Evolutionary conservation across 1,140 invertebrate species (phyloP).

Genomic region (Goniozus legneri): DNA sequence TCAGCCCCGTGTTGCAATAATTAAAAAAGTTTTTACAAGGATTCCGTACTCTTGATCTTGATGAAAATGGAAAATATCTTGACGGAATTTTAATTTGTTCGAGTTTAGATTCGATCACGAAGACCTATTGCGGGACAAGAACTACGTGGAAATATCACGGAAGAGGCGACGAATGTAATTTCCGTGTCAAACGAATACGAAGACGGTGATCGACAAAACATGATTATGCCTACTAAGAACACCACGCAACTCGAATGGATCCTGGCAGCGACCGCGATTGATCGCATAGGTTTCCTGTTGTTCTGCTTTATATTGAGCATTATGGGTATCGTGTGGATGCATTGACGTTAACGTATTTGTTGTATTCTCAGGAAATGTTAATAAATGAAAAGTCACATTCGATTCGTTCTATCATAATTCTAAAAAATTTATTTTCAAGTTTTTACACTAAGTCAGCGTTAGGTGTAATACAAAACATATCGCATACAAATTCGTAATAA

Average conservation of each 20-base stretch:
- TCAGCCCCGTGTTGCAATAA: too few relatives aligned
- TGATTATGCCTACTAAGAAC: constrained; percentile 41
- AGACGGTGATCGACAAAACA: constrained; percentile 46
- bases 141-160: constrained; percentile 42
- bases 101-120: constrained; percentile 35
- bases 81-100: background rate
- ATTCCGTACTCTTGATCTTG: too few relatives aligned
- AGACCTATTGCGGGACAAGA: constrained; percentile 45
- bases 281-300: constrained; percentile 59
- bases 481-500: too few relatives aligned
- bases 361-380: too few relatives aligned
- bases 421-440: too few relatives aligned
- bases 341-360: too few relatives aligned
- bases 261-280: constrained; percentile 59
- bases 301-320: constrained; percentile 57
- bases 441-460: too few relatives aligned
- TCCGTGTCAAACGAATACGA: constrained; percentile 31
- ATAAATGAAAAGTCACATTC: too few relatives aligned
- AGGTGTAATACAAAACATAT: too few relatives aligned
- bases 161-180: constrained; percentile 25
- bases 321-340: constrained; percentile 52
- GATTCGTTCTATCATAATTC: too few relatives aligned
- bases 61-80: background rate
- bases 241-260: constrained; percentile 61
- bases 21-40: too few relatives aligned